Conservation (phyloP, 2,888 invertebrate species). For the Subacronicta megacephala region DNA sequence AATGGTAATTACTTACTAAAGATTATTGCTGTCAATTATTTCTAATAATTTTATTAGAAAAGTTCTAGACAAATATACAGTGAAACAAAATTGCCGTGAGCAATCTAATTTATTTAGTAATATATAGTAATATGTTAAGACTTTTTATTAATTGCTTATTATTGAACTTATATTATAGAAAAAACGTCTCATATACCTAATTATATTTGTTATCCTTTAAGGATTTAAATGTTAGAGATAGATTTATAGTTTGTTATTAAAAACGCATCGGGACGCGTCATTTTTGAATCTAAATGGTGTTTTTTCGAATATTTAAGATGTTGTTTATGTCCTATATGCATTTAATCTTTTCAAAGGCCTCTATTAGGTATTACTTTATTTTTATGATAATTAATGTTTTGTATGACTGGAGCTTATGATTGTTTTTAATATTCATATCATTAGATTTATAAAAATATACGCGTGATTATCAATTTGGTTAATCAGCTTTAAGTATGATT, state of each 20-base stretch:
- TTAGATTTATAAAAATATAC: slow-evolving; percentile 23
- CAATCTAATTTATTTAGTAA: slow-evolving; percentile 29
- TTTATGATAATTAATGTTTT: slow-evolving; percentile 18
- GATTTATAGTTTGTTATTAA: slow-evolving; percentile 39
- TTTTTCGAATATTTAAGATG: slow-evolving; percentile 57
- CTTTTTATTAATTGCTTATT: slow-evolving; percentile 29
- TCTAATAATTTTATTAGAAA: neutral
- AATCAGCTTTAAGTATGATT: slow-evolving; percentile 54
- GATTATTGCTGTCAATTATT: neutral
- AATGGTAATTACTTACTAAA: neutral
- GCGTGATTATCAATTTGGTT: slow-evolving; percentile 50
- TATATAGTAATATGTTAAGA: slow-evolving; percentile 41
- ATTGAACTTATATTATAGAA: slow-evolving; percentile 27
- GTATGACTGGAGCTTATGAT: slow-evolving; percentile 22
- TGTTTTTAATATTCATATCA: slow-evolving; percentile 36
- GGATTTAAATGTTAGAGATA: slow-evolving; percentile 59
- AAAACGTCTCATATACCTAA: slow-evolving; percentile 37
- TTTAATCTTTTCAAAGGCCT: slow-evolving; percentile 52
- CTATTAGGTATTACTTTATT: slow-evolving; percentile 31
- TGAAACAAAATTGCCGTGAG: slow-evolving; percentile 16
- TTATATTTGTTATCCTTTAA: slow-evolving; percentile 68
- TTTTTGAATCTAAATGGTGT: slow-evolving; percentile 74
- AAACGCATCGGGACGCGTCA: slow-evolving; percentile 73
- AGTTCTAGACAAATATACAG: slow-evolving; percentile 24
- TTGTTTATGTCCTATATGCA: slow-evolving; percentile 55